Percentiles rank a stretch among this genome's conserved stretches.
Evolutionary conservation across 1,140 invertebrate species (phyloP).

Genomic region (Hyles euphorbiae): DNA sequence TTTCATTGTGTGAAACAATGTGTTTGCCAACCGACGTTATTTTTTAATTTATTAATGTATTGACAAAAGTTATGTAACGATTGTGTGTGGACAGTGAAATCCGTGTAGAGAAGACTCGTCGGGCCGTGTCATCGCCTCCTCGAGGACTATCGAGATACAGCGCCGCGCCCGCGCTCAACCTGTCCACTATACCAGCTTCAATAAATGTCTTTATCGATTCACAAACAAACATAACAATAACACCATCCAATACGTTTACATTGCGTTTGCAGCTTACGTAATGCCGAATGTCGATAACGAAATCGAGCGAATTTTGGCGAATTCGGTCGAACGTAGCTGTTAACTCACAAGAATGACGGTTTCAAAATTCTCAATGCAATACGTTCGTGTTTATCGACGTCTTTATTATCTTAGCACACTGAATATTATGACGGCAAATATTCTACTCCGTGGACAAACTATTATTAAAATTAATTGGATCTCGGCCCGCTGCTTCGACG

Average conservation of each 20-base stretch:
- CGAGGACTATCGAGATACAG: constrained; percentile 1
- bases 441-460: constrained; percentile 12
- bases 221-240: constrained; percentile 29
- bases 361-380: constrained; percentile 26
- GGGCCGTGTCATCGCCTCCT: not conserved
- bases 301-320: constrained; percentile 24
- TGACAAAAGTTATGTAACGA: constrained; percentile 23
- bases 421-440: constrained; percentile 12
- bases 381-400: constrained; percentile 21
- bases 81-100: constrained; percentile 20
- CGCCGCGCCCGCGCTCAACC: not conserved
- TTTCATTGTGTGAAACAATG: constrained; percentile 17
- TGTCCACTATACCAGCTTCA: constrained; percentile 9
- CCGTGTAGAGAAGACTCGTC: constrained; percentile 11
- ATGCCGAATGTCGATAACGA: constrained; percentile 24
- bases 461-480: constrained; percentile 28
- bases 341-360: constrained; percentile 19
- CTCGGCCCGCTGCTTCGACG: constrained; percentile 1
- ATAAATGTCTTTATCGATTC: constrained; percentile 33
- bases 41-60: constrained; percentile 30
- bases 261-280: constrained; percentile 33
- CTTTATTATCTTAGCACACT: constrained; percentile 17
- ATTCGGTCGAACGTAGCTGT: constrained; percentile 28
- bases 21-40: constrained; percentile 21
- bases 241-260: constrained; percentile 24